These are phyloP conservation scores for Lochmaea capreae DNA, from an alignment of 2,888 invertebrate species.

Conservation along the genomic window DNA sequence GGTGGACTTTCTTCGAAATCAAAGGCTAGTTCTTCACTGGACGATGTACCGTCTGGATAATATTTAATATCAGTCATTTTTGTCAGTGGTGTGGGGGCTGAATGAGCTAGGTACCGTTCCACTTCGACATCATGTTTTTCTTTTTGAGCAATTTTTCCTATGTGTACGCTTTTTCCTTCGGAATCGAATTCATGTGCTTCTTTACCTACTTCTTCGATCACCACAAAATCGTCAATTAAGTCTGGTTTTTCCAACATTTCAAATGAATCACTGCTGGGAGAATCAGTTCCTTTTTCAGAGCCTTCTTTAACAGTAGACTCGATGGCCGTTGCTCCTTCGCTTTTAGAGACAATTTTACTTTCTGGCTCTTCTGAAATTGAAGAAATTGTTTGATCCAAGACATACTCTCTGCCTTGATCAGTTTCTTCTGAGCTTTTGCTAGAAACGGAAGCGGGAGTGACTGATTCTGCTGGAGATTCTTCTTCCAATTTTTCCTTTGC, in stretches of 20 bases:
- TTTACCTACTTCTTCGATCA: conserved; percentile 88
- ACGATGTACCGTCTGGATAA: conserved; percentile 67
- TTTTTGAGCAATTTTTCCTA: conserved; percentile 66
- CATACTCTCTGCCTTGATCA: conserved; percentile 74
- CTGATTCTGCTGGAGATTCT: conserved; percentile 56
- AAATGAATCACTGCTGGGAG: conserved; percentile 86
- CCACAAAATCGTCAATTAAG: conserved; percentile 88
- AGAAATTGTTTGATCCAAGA: conserved; percentile 71
- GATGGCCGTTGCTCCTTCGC: conserved; percentile 71
- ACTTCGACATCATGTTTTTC: conserved; percentile 78
- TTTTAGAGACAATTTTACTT: conserved; percentile 63
- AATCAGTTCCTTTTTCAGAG: conserved; percentile 68
- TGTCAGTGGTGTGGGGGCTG: conserved; percentile 74
- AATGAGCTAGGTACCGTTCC: conserved; percentile 77
- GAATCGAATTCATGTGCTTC: conserved; percentile 86
- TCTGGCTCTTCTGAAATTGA: conserved; percentile 71
- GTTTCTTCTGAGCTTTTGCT: conserved; percentile 76
- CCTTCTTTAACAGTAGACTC: conserved; percentile 71
- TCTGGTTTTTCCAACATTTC: conserved; percentile 90
- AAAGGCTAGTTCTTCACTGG: conserved; percentile 74
- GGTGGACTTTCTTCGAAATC: conserved; percentile 79
- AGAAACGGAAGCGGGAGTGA: conserved; percentile 71
- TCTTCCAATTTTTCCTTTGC: conserved; percentile 59
- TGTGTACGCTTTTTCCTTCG: conserved; percentile 84
- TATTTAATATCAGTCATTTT: conserved; percentile 67